phyloP scores from a whole-genome alignment of 2,888 invertebrate genomes.

The Eupithecia insigniata region DNA sequence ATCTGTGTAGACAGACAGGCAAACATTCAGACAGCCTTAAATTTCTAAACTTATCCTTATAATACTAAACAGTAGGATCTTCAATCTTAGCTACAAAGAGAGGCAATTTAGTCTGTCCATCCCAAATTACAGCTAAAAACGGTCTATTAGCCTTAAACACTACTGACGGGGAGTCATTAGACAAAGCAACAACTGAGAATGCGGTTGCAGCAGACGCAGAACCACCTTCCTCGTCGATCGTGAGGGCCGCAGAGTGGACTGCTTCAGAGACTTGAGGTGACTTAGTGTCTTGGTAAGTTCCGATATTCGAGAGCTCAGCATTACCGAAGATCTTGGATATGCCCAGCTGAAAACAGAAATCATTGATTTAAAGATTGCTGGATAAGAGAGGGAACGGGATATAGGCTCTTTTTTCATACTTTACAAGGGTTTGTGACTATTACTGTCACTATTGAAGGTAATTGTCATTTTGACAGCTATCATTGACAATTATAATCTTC shows the following conservation, averaged over 20 bases:
- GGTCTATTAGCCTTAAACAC: slow-evolving; percentile 75
- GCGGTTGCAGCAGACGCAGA: slow-evolving; percentile 77
- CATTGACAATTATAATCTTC: no score
- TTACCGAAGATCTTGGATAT: slow-evolving; percentile 70
- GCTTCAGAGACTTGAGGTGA: slow-evolving; percentile 73
- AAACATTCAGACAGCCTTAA: not conserved
- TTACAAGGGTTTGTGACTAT: no score
- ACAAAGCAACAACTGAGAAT: slow-evolving; percentile 76
- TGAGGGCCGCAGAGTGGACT: slow-evolving; percentile 78
- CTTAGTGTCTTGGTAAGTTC: slow-evolving; percentile 49
- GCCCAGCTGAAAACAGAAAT: slow-evolving; percentile 70
- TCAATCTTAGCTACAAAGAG: slow-evolving; percentile 80
- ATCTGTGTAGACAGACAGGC: not conserved
- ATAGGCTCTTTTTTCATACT: no score
- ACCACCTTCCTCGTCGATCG: slow-evolving; percentile 81
- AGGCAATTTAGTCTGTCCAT: slow-evolving; percentile 71
- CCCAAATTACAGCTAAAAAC: slow-evolving; percentile 79
- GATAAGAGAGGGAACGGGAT: not conserved
- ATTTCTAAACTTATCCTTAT: not conserved
- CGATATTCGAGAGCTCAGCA: slow-evolving; percentile 68
- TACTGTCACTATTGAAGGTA: no score
- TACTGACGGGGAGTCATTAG: slow-evolving; percentile 67
- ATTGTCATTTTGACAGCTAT: no score
- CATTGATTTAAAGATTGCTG: not conserved
- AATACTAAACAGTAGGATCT: slow-evolving; percentile 63